Evolutionary conservation across 1,140 invertebrate genomes (phyloP), one percentile per base, ranked within the genome.

Genomic region (Lasioglossum baleicum): DNA sequence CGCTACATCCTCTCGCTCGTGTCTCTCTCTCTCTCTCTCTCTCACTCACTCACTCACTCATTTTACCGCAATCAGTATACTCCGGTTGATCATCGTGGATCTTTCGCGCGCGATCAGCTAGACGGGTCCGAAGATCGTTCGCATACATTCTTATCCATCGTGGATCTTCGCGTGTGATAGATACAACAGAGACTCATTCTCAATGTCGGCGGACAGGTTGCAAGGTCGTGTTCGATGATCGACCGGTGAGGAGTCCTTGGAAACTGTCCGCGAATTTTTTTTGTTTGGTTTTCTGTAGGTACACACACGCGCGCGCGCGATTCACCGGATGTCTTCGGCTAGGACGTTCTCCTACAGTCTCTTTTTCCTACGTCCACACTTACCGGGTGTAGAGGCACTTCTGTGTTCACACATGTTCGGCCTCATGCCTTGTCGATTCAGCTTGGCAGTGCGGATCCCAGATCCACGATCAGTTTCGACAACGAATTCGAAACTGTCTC

Each of bases 371-470:
- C 42, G 60, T 48, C 76, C 65, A 20, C 60, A 64, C 58, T 74
- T 77, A 81, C 75, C 70, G 70, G 51, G 42, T 58, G 76, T 79
- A 69, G 74, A 81, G 79, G 74, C 91, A 93, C 92, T 92, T 93
- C 93, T 94, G 92, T 87, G 88, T 85, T 88, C 89, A 91, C 92
- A 15, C 17, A 4, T 53, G 13, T 53, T 15, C 90, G 88, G 91
- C 88, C 90, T 90, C 88, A 88, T 92, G 15, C 13, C 5, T 15
- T 70, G 68, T 70, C 69, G 60, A 77, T 77, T 61, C 80, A 78
- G 60, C n/a, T 6, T 65, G 75, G 75, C 68, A 78, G 74, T 81
- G 65, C 80, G 64, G 8, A 48, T 48, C 44, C 44, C 2, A 48
- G 44, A 48, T 48, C 44, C 44, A 48, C 44, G 44, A 48, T 48